Percentiles rank a stretch among this genome's conserved stretches.
Conservation (phyloP, 37 sponge, comb jelly and placozoan species). For the Petrosia ficiformis region DNA sequence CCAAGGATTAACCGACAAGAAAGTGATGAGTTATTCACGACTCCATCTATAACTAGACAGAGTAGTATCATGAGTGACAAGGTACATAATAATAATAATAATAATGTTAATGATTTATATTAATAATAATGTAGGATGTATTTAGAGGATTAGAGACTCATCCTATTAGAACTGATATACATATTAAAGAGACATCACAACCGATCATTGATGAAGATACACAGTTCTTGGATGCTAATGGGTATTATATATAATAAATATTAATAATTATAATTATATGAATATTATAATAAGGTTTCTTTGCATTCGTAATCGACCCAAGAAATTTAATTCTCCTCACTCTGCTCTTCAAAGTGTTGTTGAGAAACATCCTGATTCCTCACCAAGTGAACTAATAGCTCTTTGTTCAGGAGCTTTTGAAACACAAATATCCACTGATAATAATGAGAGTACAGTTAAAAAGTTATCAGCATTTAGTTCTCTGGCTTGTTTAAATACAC, state of each 20-base stretch:
- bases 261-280: no score
- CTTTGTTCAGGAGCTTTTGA: background rate
- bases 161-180: background rate
- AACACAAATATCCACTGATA: no score
- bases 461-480: slow-evolving; percentile 19
- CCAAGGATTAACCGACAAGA: background rate
- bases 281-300: no score
- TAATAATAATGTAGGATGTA: no score
- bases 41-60: background rate
- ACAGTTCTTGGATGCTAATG: slow-evolving; percentile 72
- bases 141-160: background rate
- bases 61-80: background rate
- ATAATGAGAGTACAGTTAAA: slow-evolving; percentile 41
- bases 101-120: no score
- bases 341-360: no score
- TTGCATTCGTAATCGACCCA: no score
- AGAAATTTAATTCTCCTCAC: no score
- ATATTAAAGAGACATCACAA: background rate
- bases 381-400: background rate
- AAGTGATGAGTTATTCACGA: background rate
- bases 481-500: background rate
- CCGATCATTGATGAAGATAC: slow-evolving; percentile 47
- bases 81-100: no score
- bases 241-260: slow-evolving; percentile 24
- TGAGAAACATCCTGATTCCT: background rate